A percentile compares a stretch with the other conserved stretches of the same genome.
phyloP scores from a whole-genome alignment of 2,888 invertebrate species.

The Suillia variegata region DNA sequence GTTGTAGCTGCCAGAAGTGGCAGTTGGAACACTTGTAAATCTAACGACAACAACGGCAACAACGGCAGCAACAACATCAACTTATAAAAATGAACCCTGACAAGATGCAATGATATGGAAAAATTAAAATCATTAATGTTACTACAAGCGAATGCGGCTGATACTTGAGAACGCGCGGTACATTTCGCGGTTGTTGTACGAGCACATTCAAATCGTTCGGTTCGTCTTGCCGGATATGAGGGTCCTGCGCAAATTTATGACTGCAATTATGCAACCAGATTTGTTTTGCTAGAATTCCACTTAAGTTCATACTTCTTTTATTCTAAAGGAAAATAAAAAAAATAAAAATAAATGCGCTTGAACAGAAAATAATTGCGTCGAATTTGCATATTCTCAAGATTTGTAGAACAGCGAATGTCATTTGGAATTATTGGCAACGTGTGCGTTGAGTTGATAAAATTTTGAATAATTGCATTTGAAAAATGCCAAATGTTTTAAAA shows the following conservation, averaged over 20 bases:
- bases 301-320: neutral
- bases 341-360: constrained; percentile 37
- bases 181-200: constrained; percentile 20
- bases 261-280: constrained; percentile 50
- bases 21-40: no score
- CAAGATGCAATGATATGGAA: constrained; percentile 51
- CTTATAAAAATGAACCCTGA: neutral
- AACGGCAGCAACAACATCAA: no score
- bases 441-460: no score
- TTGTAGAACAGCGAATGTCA: constrained; percentile 14
- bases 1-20: neutral
- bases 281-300: constrained; percentile 22
- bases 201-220: constrained; percentile 36
- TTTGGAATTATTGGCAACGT: constrained; percentile 12
- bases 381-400: constrained; percentile 45
- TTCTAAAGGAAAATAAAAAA: constrained; percentile 12
- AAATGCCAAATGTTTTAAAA: no score
- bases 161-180: constrained; percentile 17
- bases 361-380: constrained; percentile 30
- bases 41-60: no score
- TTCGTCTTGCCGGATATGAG: no score
- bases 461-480: no score
- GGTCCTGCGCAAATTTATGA: constrained; percentile 39
- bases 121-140: constrained; percentile 48
- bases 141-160: no score